Percentiles rank a stretch among this genome's conserved stretches.
Evolutionary conservation across 2,797 vertebrate species (phyloP).

Genomic region (Tauraco hartlaubi): DNA sequence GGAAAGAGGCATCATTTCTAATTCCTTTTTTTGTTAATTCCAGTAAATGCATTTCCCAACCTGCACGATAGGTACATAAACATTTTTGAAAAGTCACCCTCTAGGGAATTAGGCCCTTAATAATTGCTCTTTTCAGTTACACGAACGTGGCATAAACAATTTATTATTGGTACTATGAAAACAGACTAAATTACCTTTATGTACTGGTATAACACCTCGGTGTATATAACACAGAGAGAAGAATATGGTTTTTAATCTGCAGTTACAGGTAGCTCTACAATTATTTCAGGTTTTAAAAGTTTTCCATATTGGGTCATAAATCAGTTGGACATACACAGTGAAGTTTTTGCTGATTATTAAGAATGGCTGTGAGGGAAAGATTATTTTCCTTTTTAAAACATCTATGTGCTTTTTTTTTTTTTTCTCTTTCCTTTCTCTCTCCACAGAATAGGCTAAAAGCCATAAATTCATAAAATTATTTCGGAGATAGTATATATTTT

Average conservation of each 20-base stretch:
- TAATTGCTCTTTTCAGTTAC: not conserved
- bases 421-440: not conserved
- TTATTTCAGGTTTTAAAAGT: not conserved
- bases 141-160: not conserved
- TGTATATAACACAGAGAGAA: not conserved
- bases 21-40: not conserved
- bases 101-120: not conserved
- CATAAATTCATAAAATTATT: not conserved
- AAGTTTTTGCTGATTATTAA: not conserved
- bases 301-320: not conserved
- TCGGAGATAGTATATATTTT: not conserved
- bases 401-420: not conserved
- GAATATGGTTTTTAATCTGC: not conserved
- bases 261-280: not conserved
- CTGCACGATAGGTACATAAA: not conserved
- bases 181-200: not conserved
- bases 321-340: not conserved
- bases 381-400: not conserved
- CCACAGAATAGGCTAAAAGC: not conserved
- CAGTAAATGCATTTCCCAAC: not conserved
- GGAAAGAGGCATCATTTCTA: accelerated
- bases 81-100: not conserved
- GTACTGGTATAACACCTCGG: not conserved
- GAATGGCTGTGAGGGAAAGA: not conserved
- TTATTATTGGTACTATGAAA: not conserved